phyloP scores from a whole-genome alignment of 2,113 vertebrate species.

The Lepus europaeus region DNA sequence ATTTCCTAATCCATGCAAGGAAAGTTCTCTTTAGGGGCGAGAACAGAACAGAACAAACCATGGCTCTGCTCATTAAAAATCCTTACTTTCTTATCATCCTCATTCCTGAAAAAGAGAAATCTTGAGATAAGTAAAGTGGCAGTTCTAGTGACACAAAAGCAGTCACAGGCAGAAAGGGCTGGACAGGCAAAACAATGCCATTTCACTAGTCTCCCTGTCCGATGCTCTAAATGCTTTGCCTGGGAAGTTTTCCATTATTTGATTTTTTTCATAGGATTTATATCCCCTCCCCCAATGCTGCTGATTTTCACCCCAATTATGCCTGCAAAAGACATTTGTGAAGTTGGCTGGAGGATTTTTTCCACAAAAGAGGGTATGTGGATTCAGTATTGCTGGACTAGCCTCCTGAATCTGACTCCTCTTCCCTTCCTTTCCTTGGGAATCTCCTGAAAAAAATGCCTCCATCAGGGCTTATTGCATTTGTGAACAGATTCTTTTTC shows the following conservation, averaged over 20 bases:
- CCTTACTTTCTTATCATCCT: neutral
- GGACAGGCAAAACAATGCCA: neutral
- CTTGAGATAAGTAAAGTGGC: neutral
- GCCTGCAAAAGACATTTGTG: conserved; percentile 65
- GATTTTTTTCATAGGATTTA: conserved; percentile 55
- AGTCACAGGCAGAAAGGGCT: neutral
- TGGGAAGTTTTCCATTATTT: conserved; percentile 50
- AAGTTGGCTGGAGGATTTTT: conserved; percentile 19
- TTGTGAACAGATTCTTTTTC: neutral
- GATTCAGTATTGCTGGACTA: neutral
- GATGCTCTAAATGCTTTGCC: conserved; percentile 48
- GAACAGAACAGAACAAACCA: neutral
- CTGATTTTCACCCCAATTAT: conserved; percentile 55
- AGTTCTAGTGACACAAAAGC: neutral
- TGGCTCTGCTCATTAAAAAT: neutral
- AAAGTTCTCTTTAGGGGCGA: neutral
- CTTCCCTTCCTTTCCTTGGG: neutral
- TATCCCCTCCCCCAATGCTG: neutral
- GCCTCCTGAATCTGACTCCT: neutral
- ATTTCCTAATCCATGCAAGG: neutral
- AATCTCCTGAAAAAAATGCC: conserved; percentile 6
- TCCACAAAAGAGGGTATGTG: neutral
- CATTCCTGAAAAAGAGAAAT: conserved; percentile 43
- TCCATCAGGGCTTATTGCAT: conserved; percentile 2
- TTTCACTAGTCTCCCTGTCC: neutral